Evolutionary conservation across 92 coral and sea anemone species (phyloP).

Genomic region (Palythoa caribaeorum): DNA sequence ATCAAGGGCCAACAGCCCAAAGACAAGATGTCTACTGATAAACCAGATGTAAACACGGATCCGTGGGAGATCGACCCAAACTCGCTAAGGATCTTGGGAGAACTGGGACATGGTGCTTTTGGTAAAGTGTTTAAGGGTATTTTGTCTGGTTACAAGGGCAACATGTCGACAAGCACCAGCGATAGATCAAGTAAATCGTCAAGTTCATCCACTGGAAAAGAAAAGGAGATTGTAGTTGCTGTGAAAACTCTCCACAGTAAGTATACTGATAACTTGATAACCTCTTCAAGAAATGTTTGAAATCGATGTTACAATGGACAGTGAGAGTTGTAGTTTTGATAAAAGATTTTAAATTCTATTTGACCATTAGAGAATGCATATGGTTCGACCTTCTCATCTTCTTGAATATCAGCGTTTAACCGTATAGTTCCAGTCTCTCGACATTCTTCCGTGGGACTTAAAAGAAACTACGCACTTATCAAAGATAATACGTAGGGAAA

Average conservation of each 20-base stretch:
- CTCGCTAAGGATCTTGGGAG: constrained; percentile 39
- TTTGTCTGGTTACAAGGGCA: constrained; percentile 2
- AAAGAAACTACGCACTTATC: no score
- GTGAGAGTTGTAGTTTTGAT: no score
- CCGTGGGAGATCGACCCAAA: constrained; percentile 29
- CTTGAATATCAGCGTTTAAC: no score
- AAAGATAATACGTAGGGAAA: no score
- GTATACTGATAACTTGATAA: neutral
- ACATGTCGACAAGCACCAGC: neutral
- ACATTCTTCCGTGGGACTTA: no score
- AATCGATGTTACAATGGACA: no score
- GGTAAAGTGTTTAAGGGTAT: constrained; percentile 59
- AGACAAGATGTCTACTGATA: neutral
- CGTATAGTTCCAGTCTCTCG: no score
- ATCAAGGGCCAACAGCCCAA: neutral
- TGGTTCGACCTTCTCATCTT: no score
- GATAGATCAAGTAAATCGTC: constrained; percentile 12
- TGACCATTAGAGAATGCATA: no score
- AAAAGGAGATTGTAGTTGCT: constrained; percentile 17
- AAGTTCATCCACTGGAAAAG: constrained; percentile 1
- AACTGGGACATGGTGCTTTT: constrained; percentile 56
- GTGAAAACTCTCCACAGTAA: constrained; percentile 40
- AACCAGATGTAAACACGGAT: neutral
- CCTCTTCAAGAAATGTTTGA: neutral
- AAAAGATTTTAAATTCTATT: no score